Conservation (phyloP, 2,113 vertebrate genomes). For the Scartelaos histophorus region DNA sequence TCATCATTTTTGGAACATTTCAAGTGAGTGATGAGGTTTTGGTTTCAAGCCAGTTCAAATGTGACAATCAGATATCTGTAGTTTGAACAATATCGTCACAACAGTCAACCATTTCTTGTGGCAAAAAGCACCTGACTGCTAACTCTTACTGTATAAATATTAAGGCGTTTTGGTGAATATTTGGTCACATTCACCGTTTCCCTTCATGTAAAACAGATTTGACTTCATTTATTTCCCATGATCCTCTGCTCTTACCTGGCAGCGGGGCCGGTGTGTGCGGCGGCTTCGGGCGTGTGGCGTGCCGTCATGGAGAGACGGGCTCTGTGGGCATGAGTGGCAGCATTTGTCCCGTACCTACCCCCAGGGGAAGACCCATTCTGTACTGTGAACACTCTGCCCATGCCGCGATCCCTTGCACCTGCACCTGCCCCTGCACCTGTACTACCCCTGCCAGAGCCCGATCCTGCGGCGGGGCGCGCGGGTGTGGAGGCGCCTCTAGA, state of each 20-base stretch:
- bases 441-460: background rate
- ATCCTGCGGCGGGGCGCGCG: background rate
- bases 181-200: background rate
- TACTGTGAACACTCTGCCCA: constrained; percentile 54
- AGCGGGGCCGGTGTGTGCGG: constrained; percentile 50
- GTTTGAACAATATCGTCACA: background rate
- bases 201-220: background rate
- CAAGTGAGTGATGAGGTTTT: background rate
- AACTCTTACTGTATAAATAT: constrained; percentile 3
- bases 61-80: constrained; percentile 4
- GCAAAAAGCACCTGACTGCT: background rate
- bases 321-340: constrained; percentile 62
- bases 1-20: background rate
- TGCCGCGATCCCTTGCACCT: constrained; percentile 32
- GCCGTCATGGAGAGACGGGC: constrained; percentile 28
- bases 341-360: constrained; percentile 44
- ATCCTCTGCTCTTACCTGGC: constrained; percentile 74
- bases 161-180: background rate
- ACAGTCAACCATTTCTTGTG: background rate
- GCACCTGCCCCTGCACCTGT: constrained; percentile 12
- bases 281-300: constrained; percentile 30
- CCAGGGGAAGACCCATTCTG: constrained; percentile 21
- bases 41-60: background rate
- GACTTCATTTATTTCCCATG: constrained; percentile 6
- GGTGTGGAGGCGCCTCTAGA: constrained; percentile 4